phyloP scores from a whole-genome alignment of 2,888 invertebrate genomes.

The Lasioglossum oenotherae region DNA sequence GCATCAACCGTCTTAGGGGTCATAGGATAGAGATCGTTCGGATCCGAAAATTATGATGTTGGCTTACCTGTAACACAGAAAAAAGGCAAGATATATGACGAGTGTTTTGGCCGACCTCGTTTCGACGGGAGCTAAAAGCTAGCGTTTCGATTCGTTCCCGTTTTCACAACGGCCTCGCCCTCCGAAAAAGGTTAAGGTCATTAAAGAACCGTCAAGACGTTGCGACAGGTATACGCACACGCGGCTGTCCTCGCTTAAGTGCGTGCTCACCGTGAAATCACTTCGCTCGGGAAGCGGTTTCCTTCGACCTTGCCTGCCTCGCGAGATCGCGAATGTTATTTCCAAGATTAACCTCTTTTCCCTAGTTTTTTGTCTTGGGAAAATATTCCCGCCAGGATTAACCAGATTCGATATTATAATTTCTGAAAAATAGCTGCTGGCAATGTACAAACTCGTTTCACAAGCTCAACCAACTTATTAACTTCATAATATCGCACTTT shows the following conservation, averaged over 20 bases:
- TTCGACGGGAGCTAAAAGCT: conserved; percentile 67
- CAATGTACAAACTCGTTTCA: not conserved
- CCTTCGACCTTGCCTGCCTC: conserved; percentile 13
- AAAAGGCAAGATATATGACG: conserved; percentile 30
- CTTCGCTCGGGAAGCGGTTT: conserved; percentile 22
- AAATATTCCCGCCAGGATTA: not conserved
- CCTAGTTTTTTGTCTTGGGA: not conserved
- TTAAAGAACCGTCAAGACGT: conserved; percentile 48
- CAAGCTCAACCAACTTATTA: not conserved
- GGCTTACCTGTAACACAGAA: conserved; percentile 78
- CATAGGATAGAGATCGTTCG: conserved; percentile 27
- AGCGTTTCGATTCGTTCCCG: conserved; percentile 43
- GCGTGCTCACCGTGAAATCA: conserved; percentile 38
- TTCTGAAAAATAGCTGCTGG: not conserved
- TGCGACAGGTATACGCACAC: conserved; percentile 46
- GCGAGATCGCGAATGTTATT: conserved; percentile 5
- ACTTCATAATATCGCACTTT: not conserved
- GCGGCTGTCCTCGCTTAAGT: conserved; percentile 24
- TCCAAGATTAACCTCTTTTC: not conserved
- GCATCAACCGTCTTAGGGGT: conserved; percentile 9
- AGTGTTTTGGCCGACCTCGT: conserved; percentile 15
- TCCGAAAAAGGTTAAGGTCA: conserved; percentile 75
- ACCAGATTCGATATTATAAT: not conserved
- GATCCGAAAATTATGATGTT: conserved; percentile 29
- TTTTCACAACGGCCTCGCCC: conserved; percentile 46